These are phyloP conservation scores for Oreochromis aureus DNA, from an alignment of 2,113 vertebrate genomes.

Conservation along the genomic window DNA sequence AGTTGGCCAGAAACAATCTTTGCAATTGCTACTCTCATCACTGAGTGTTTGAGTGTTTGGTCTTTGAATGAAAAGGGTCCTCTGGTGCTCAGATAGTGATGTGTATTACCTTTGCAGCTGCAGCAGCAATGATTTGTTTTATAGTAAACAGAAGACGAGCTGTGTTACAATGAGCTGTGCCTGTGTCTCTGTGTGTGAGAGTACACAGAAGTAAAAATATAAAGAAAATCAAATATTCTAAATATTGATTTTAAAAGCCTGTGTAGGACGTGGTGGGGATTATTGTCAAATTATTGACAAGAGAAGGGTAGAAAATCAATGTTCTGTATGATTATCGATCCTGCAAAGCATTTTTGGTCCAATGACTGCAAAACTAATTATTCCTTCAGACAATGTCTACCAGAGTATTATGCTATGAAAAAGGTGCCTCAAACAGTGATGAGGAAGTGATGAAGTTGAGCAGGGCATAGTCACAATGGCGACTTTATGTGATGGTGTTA, in stretches of 20 bases:
- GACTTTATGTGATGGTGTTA: neutral
- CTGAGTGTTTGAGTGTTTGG: neutral
- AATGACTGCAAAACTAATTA: neutral
- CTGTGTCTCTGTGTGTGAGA: neutral
- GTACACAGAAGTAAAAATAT: neutral
- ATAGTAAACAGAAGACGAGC: neutral
- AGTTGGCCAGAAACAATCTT: neutral
- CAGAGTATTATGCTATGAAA: neutral
- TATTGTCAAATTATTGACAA: neutral
- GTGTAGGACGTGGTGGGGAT: neutral
- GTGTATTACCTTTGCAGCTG: neutral
- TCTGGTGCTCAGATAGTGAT: neutral
- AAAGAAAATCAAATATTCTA: neutral
- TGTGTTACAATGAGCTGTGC: neutral
- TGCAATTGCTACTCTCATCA: neutral
- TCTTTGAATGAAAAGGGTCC: neutral
- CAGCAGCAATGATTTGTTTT: neutral
- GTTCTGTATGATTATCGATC: neutral
- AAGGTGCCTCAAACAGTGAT: neutral
- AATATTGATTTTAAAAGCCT: neutral
- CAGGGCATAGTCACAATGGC: neutral
- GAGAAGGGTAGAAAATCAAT: rapidly evolving
- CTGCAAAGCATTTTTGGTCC: neutral
- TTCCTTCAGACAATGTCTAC: neutral
- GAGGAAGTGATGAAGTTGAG: neutral